Percentiles rank a stretch among this genome's conserved stretches.
phyloP scores from a whole-genome alignment of 1,140 invertebrate species.

The Ceratosolen solmsi region DNA sequence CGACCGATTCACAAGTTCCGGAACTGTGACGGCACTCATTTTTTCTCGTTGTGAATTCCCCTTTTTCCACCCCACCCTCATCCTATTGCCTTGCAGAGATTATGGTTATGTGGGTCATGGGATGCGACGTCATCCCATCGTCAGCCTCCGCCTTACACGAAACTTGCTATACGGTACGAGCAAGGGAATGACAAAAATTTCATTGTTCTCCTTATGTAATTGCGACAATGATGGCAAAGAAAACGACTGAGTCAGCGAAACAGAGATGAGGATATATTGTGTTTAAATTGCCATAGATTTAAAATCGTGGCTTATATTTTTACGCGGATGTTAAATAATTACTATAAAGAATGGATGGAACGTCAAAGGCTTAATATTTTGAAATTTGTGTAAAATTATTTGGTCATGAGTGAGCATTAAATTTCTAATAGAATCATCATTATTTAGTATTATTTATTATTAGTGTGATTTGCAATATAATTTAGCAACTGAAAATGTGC shows the following conservation, averaged over 20 bases:
- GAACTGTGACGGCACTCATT: slow-evolving; percentile 28
- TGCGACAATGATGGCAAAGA: neutral
- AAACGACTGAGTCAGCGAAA: neutral
- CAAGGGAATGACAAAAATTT: slow-evolving; percentile 1
- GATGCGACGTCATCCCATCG: slow-evolving; percentile 12
- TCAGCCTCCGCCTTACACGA: neutral
- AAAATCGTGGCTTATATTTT: no score
- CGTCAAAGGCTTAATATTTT: no score
- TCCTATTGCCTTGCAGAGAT: neutral
- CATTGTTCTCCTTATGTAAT: neutral
- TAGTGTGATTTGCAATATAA: no score
- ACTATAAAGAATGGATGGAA: no score
- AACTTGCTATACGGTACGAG: neutral
- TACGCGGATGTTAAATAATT: no score
- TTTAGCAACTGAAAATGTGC: no score
- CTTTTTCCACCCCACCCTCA: neutral
- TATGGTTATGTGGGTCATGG: slow-evolving; percentile 30
- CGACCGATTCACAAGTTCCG: slow-evolving; percentile 16
- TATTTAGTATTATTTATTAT: no score
- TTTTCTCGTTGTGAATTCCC: neutral
- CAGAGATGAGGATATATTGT: no score
- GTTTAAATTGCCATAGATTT: no score
- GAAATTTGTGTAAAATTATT: no score
- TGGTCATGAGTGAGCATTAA: no score
- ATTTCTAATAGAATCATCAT: no score